Conservation (phyloP, 2,888 invertebrate genomes). For the Agrochola lota region DNA sequence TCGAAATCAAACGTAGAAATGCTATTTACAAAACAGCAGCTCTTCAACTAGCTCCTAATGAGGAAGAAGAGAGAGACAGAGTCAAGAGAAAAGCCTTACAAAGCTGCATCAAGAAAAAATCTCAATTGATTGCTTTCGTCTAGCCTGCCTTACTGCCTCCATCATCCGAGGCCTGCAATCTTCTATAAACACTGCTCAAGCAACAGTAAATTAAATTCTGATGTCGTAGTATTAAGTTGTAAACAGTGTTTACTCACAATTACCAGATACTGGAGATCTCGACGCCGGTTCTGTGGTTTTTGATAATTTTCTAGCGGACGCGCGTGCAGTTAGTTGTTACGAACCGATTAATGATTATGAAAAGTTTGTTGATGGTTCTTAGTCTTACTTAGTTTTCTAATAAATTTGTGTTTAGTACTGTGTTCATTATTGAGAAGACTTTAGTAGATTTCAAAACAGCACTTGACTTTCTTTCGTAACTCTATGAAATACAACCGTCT, state of each 20-base stretch:
- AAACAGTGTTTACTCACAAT: constrained; percentile 72
- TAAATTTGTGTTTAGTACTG: background rate
- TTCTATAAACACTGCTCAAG: constrained; percentile 77
- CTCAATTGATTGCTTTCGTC: constrained; percentile 38
- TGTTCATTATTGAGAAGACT: background rate
- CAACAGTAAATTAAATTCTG: constrained; percentile 84
- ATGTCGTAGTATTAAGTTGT: constrained; percentile 82
- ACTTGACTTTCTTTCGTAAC: background rate
- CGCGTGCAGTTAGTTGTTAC: constrained; percentile 45
- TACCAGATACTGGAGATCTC: constrained; percentile 61
- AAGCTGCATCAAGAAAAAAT: constrained; percentile 2
- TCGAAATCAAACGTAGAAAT: background rate
- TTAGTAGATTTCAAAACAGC: too few relatives aligned
- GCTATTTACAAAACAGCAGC: background rate
- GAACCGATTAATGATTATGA: constrained; percentile 55
- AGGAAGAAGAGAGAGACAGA: background rate
- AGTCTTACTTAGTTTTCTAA: background rate
- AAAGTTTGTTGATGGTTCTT: constrained; percentile 29
- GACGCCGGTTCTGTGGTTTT: constrained; percentile 70
- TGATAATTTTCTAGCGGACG: constrained; percentile 64
- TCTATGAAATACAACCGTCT: background rate
- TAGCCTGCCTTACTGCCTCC: constrained; percentile 39
- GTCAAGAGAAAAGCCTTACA: background rate
- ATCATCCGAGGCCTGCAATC: constrained; percentile 73
- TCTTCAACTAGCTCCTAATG: background rate